Evolutionary conservation across 2,888 invertebrate species (phyloP).

Genomic region (Ferrisia virgata): DNA sequence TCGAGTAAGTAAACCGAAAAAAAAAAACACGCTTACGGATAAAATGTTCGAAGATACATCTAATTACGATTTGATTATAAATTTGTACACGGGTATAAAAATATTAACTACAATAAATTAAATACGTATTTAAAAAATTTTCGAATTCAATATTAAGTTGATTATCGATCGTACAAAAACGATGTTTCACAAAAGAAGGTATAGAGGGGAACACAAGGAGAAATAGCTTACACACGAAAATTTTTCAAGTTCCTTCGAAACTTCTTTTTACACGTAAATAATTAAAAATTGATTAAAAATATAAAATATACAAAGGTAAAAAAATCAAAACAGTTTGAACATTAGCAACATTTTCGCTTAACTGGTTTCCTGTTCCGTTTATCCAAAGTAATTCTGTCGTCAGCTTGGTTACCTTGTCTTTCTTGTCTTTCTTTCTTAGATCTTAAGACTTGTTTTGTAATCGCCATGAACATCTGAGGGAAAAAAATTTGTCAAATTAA

Average conservation of each 20-base stretch:
- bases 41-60: neutral
- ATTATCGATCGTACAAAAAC: neutral
- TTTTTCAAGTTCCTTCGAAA: neutral
- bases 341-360: slow-evolving; percentile 52
- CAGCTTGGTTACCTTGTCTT: slow-evolving; percentile 65
- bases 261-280: slow-evolving; percentile 8
- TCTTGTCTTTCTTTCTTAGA: slow-evolving; percentile 79
- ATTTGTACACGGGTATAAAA: slow-evolving; percentile 6
- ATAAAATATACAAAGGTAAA: slow-evolving; percentile 22
- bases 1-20: slow-evolving; percentile 15
- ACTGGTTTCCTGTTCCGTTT: slow-evolving; percentile 51
- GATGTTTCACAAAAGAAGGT: neutral
- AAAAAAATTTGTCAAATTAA: slow-evolving; percentile 42
- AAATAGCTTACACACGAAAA: neutral
- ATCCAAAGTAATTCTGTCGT: slow-evolving; percentile 70
- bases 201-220: neutral
- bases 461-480: slow-evolving; percentile 67
- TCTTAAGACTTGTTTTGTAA: slow-evolving; percentile 76
- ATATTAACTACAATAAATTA: slow-evolving; percentile 1
- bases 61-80: neutral
- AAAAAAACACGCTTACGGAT: neutral
- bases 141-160: slow-evolving; percentile 2
- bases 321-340: neutral
- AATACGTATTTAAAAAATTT: slow-evolving; percentile 5
- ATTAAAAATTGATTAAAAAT: neutral